These are phyloP conservation scores for Meteorus cinctellus DNA, from an alignment of 2,888 invertebrate species.

Conservation along the genomic window DNA sequence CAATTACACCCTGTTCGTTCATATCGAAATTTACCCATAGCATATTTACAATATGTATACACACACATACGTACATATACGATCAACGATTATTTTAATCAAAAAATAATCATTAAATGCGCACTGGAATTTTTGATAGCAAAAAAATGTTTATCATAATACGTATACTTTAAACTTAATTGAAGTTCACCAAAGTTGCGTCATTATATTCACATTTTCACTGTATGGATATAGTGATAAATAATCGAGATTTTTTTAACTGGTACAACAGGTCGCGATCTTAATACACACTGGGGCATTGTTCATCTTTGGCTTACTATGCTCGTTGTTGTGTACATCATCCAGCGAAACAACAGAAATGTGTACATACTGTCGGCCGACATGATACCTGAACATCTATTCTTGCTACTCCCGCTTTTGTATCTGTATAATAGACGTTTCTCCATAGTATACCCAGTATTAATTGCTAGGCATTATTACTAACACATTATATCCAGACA, in stretches of 20 bases:
- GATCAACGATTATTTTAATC: conserved; percentile 33
- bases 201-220: conserved; percentile 5
- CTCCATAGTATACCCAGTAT: background rate
- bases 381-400: conserved; percentile 14
- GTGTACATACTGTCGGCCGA: background rate
- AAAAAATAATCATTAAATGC: conserved; percentile 30
- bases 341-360: conserved; percentile 17
- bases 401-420: background rate
- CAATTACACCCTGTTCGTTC: conserved; percentile 28
- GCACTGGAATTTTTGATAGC: background rate
- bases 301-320: conserved; percentile 63
- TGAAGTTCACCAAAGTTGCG: background rate
- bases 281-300: conserved; percentile 65
- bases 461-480: too few species aligned
- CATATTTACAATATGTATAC: background rate
- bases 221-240: conserved; percentile 2
- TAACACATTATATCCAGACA: too few species aligned
- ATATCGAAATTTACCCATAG: conserved; percentile 12
- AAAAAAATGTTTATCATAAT: conserved; percentile 6
- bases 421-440: background rate
- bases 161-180: conserved; percentile 14
- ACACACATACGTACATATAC: background rate
- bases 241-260: background rate
- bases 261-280: conserved; percentile 54
- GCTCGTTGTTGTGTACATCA: conserved; percentile 43